phyloP scores from a whole-genome alignment of 64 coral and sea anemone species.

The Cladopsammia gracilis region DNA sequence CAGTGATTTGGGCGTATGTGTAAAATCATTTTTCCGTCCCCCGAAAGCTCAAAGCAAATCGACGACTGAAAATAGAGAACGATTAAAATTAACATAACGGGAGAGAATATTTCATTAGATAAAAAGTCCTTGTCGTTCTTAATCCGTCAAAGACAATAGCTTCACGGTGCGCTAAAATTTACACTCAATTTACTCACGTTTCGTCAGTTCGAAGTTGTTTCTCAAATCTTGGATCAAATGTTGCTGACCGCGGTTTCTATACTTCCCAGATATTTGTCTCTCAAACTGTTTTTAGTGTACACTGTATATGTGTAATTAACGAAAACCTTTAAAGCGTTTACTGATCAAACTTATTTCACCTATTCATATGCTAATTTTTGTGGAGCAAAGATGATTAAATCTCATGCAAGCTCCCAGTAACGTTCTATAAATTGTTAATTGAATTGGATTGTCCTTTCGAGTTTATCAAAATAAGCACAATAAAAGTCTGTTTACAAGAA shows the following conservation, averaged over 20 bases:
- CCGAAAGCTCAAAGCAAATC: too few relatives aligned
- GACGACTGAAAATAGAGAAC: too few relatives aligned
- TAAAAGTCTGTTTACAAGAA: not conserved
- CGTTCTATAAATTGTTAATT: conserved; percentile 8
- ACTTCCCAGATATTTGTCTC: not conserved
- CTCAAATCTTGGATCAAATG: not conserved
- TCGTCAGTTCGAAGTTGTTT: too few relatives aligned
- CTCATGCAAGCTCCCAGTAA: not conserved
- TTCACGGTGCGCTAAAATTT: not conserved
- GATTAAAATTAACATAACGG: too few relatives aligned
- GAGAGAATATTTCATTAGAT: not conserved
- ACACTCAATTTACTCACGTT: not conserved
- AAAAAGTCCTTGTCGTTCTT: not conserved
- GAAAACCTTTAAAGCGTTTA: too few relatives aligned
- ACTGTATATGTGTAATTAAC: too few relatives aligned
- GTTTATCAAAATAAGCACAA: not conserved
- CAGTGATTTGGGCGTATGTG: too few relatives aligned
- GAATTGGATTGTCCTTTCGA: conserved; percentile 8
- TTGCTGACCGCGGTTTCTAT: not conserved
- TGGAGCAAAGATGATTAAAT: not conserved
- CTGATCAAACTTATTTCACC: too few relatives aligned
- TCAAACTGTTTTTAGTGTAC: not conserved
- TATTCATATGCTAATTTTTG: conserved; percentile 14
- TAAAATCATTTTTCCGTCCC: too few relatives aligned
- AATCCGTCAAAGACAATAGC: not conserved